phyloP scores from a whole-genome alignment of 1,140 invertebrate genomes.

The Brachionus paranguensis region DNA sequence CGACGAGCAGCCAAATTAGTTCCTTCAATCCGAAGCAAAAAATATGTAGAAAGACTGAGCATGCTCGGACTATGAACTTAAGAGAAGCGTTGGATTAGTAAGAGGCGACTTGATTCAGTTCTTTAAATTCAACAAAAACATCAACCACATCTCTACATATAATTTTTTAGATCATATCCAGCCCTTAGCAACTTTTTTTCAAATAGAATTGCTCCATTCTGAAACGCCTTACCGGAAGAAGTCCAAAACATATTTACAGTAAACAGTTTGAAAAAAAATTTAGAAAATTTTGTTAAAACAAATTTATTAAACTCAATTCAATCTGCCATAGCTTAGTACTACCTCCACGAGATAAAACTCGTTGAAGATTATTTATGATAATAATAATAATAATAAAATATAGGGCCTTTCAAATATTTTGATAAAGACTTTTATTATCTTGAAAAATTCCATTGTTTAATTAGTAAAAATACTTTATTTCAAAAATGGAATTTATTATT shows the following conservation, averaged over 20 bases:
- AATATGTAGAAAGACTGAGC: too few species aligned
- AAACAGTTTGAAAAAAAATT: not conserved
- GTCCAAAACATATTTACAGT: not conserved
- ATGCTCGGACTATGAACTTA: too few species aligned
- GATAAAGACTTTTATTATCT: too few species aligned
- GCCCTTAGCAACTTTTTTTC: not conserved
- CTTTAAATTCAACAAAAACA: slow-evolving; percentile 1
- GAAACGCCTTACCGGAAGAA: not conserved
- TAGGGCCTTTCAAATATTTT: too few species aligned
- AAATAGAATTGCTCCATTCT: slow-evolving; percentile 2
- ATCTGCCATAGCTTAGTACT: not conserved
- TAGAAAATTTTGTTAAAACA: not conserved
- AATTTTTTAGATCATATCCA: not conserved
- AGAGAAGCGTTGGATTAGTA: too few species aligned
- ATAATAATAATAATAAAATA: too few species aligned
- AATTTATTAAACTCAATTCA: not conserved
- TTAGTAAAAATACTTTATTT: too few species aligned
- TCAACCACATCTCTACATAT: not conserved
- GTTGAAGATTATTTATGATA: not conserved
- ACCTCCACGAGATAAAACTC: not conserved
- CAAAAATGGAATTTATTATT: too few species aligned
- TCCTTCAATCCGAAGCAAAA: too few species aligned
- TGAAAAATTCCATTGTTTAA: too few species aligned
- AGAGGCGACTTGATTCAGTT: not conserved
- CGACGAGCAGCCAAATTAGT: too few species aligned